Evolutionary conservation across 2,113 vertebrate species (phyloP).

Genomic region (Saguinus midas): DNA sequence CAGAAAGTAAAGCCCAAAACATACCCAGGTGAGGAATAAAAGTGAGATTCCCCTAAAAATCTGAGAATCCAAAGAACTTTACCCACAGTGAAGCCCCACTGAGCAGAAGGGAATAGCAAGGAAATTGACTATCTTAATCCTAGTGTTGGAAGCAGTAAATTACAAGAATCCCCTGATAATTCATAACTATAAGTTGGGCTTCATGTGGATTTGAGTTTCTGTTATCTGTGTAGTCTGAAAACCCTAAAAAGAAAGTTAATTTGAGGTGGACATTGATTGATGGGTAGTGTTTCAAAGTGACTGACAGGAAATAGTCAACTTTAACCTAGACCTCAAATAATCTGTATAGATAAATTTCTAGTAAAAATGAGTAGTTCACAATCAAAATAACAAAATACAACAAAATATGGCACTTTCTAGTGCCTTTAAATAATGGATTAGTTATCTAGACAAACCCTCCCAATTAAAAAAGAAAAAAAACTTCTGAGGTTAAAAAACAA

Average conservation of each 20-base stretch:
- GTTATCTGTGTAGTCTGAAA: not conserved
- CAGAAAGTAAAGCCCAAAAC: not conserved
- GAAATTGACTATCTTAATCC: not conserved
- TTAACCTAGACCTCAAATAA: not conserved
- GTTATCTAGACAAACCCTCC: not conserved
- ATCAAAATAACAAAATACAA: not conserved
- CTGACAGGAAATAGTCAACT: not conserved
- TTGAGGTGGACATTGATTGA: not conserved
- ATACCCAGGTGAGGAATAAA: not conserved
- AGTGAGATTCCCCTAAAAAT: not conserved
- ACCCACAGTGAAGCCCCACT: not conserved
- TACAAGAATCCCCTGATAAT: not conserved
- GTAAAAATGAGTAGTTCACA: not conserved
- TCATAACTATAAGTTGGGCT: not conserved
- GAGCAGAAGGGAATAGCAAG: not conserved
- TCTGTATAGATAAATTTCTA: not conserved
- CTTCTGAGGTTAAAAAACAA: not conserved
- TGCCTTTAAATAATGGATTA: not conserved
- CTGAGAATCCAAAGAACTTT: not conserved
- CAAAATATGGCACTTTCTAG: not conserved
- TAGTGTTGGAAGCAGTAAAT: not conserved
- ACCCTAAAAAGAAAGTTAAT: not conserved
- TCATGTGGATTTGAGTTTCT: not conserved
- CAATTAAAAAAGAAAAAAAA: not conserved
- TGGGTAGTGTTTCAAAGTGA: not conserved